A percentile compares a stretch with the other conserved stretches of the same genome.
Evolutionary conservation across 1,140 invertebrate genomes (phyloP).

Genomic region (Drosophila sulfurigaster): DNA sequence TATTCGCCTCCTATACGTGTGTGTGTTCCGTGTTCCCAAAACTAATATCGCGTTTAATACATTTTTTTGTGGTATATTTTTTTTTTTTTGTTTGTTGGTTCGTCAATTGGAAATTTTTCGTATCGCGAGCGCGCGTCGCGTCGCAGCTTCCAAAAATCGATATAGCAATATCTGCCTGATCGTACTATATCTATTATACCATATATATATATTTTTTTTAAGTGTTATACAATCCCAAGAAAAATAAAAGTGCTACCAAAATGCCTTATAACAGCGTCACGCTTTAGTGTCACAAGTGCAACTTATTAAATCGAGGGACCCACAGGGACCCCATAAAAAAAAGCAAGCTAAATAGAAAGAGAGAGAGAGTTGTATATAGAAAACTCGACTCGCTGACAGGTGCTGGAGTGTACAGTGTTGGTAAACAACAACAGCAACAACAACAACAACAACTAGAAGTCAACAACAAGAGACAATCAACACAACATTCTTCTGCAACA

Average conservation of each 20-base stretch:
- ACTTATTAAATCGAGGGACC: slow-evolving; percentile 6
- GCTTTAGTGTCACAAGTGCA: slow-evolving; percentile 79
- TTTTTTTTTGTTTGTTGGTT: slow-evolving; percentile 14
- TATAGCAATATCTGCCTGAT: slow-evolving; percentile 30
- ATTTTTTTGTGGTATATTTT: slow-evolving; percentile 9
- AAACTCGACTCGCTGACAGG: slow-evolving; percentile 4
- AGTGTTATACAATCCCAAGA: slow-evolving; percentile 56
- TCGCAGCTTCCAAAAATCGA: slow-evolving; percentile 28
- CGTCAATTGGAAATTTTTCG: not conserved
- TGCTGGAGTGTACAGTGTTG: slow-evolving; percentile 39
- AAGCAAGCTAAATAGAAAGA: not conserved
- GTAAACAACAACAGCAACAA: slow-evolving; percentile 34
- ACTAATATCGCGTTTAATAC: not conserved
- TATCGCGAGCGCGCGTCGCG: slow-evolving; percentile 18
- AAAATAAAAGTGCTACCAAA: slow-evolving; percentile 61
- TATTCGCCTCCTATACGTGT: slow-evolving; percentile 1
- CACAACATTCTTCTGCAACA: slow-evolving; percentile 16
- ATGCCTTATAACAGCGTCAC: slow-evolving; percentile 77
- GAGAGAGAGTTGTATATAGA: slow-evolving; percentile 9
- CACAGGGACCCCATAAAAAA: not conserved
- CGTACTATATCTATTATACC: slow-evolving; percentile 42
- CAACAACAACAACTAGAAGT: not conserved
- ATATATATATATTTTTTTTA: slow-evolving; percentile 57
- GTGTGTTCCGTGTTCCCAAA: slow-evolving; percentile 25
- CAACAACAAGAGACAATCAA: slow-evolving; percentile 46